These are phyloP conservation scores for Neolamprologus kungweensis DNA, from an alignment of 2,113 vertebrate genomes.

Conservation along the genomic window DNA sequence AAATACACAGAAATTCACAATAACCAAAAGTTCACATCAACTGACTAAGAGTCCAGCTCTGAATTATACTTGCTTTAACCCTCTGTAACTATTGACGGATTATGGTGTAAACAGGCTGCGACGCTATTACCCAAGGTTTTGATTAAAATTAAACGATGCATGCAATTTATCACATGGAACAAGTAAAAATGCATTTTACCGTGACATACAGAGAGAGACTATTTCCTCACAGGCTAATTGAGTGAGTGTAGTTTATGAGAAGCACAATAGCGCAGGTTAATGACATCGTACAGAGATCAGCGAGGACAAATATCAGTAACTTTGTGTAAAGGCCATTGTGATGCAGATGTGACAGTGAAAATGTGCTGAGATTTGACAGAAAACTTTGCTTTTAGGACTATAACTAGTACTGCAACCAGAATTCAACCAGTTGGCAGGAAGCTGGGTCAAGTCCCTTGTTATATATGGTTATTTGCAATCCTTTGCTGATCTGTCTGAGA, in stretches of 20 bases:
- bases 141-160: not conserved
- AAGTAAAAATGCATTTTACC: not conserved
- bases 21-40: not conserved
- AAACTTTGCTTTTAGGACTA: not conserved
- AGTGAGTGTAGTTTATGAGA: conserved; percentile 15
- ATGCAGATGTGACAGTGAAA: conserved; percentile 2
- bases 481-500: not conserved
- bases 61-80: not conserved
- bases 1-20: not conserved
- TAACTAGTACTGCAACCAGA: not conserved
- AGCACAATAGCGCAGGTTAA: not conserved
- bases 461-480: not conserved
- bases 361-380: not conserved
- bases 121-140: not conserved
- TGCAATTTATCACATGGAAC: not conserved
- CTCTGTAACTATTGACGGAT: not conserved
- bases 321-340: conserved; percentile 36
- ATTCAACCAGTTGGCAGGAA: not conserved
- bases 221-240: conserved; percentile 4
- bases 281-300: conserved; percentile 22
- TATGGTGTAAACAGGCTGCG: not conserved
- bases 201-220: not conserved
- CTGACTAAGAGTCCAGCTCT: not conserved
- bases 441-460: not conserved
- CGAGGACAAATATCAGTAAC: not conserved